Evolutionary conservation across 92 coral and sea anemone species (phyloP).

Genomic region (Epizoanthus ramosus): DNA sequence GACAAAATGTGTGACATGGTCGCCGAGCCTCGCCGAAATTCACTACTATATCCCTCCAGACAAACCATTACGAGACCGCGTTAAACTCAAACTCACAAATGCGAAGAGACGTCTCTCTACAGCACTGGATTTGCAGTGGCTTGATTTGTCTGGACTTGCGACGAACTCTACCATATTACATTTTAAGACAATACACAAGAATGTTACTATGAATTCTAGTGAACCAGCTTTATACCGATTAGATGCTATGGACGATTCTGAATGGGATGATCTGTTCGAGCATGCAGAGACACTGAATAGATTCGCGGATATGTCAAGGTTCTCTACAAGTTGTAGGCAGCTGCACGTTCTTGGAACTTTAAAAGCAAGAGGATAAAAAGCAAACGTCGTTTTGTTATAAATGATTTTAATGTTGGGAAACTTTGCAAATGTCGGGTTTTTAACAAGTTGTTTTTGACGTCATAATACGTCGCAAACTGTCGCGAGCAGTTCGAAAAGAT

Average conservation of each 20-base stretch:
- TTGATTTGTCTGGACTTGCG: not conserved
- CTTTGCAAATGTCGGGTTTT: no score
- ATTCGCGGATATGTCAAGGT: constrained; percentile 6
- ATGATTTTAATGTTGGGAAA: no score
- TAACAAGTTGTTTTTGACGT: no score
- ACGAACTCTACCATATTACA: not conserved
- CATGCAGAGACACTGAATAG: not conserved
- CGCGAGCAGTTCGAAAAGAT: no score
- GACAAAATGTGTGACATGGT: constrained; percentile 18
- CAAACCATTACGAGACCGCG: constrained; percentile 24
- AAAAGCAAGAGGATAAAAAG: no score
- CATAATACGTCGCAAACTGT: no score
- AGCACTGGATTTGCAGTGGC: not conserved
- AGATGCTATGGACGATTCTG: no score
- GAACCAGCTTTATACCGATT: not conserved
- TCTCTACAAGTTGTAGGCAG: not conserved
- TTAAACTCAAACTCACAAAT: constrained; percentile 15
- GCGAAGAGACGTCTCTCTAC: not conserved
- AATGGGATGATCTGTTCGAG: constrained; percentile 20
- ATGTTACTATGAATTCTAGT: not conserved
- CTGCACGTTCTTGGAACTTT: not conserved
- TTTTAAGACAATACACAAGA: not conserved
- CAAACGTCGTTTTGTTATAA: no score
- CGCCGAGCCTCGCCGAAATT: constrained; percentile 10
- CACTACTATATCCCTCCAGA: constrained; percentile 21